A percentile compares a stretch with the other conserved stretches of the same genome.
phyloP scores from a whole-genome alignment of 2,113 vertebrate genomes.

The Dryoscopus gambensis region DNA sequence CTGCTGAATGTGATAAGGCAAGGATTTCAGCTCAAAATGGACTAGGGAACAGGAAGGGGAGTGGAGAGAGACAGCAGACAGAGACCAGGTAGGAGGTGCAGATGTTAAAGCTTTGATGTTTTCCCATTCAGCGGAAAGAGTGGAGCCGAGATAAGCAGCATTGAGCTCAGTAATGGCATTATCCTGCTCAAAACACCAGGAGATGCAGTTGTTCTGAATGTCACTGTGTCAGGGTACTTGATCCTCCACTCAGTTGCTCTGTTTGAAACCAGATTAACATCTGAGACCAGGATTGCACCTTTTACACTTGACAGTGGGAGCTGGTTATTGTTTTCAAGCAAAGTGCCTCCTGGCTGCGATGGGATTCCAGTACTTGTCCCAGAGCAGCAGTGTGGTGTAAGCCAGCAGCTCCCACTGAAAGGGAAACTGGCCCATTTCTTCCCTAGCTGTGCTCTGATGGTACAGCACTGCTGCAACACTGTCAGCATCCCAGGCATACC shows the following conservation, averaged over 20 bases:
- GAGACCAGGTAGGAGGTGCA: background rate
- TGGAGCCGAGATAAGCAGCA: background rate
- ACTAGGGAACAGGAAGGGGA: background rate
- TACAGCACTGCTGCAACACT: background rate
- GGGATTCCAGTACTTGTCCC: background rate
- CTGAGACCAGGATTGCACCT: background rate
- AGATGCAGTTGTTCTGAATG: background rate
- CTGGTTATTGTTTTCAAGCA: background rate
- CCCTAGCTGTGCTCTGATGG: background rate
- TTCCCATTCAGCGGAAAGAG: background rate
- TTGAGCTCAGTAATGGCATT: background rate
- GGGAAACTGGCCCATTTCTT: background rate
- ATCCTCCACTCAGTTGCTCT: background rate
- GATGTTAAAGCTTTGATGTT: background rate
- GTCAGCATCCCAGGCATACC: background rate
- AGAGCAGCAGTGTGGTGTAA: background rate
- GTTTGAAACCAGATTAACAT: background rate
- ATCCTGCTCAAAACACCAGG: background rate
- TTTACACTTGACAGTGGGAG: background rate
- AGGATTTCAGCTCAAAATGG: background rate
- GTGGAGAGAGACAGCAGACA: background rate
- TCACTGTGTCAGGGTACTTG: background rate
- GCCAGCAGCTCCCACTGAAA: background rate
- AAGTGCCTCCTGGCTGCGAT: background rate
- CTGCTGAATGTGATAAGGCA: constrained; percentile 35